These are phyloP conservation scores for Pogona vitticeps DNA, from an alignment of 2,113 vertebrate species.

Conservation along the genomic window DNA sequence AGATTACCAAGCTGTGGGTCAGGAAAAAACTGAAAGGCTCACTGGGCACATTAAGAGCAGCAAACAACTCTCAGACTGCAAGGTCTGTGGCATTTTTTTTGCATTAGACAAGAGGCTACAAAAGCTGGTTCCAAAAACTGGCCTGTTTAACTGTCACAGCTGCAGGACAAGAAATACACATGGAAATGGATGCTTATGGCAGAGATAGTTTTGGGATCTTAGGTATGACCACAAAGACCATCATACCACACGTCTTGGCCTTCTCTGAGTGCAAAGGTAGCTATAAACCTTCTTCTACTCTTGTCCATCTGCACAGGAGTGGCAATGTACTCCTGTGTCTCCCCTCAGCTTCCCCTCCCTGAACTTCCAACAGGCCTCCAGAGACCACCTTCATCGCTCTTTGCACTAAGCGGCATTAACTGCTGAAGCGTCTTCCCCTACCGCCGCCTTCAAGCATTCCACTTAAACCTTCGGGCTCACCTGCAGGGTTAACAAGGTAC, in stretches of 20 bases:
- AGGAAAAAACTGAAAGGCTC: slow-evolving; percentile 37
- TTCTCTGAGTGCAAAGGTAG: slow-evolving; percentile 6
- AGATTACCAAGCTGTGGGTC: slow-evolving; percentile 40
- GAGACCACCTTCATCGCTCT: not conserved
- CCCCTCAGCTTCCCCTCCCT: not conserved
- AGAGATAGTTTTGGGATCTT: slow-evolving; percentile 46
- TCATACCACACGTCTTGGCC: slow-evolving; percentile 18
- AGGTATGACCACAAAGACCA: not conserved
- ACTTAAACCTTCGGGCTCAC: slow-evolving; percentile 59
- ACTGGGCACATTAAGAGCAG: slow-evolving; percentile 41
- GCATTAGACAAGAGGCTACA: slow-evolving; percentile 66
- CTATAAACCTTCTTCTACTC: slow-evolving; percentile 29
- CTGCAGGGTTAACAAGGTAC: slow-evolving; percentile 59
- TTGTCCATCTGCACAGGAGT: accelerated
- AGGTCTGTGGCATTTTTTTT: slow-evolving; percentile 59
- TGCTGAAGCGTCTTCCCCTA: slow-evolving; percentile 24
- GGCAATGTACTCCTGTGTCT: not conserved
- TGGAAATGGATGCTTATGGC: slow-evolving; percentile 53
- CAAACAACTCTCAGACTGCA: slow-evolving; percentile 36
- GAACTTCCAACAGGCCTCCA: not conserved
- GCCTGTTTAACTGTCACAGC: slow-evolving; percentile 59
- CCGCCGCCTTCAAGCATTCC: not conserved
- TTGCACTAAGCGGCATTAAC: not conserved
- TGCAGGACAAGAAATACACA: slow-evolving; percentile 52
- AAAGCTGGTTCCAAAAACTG: slow-evolving; percentile 69